These are phyloP conservation scores for Porites lobata DNA, from an alignment of 92 coral and sea anemone species.

Conservation along the genomic window DNA sequence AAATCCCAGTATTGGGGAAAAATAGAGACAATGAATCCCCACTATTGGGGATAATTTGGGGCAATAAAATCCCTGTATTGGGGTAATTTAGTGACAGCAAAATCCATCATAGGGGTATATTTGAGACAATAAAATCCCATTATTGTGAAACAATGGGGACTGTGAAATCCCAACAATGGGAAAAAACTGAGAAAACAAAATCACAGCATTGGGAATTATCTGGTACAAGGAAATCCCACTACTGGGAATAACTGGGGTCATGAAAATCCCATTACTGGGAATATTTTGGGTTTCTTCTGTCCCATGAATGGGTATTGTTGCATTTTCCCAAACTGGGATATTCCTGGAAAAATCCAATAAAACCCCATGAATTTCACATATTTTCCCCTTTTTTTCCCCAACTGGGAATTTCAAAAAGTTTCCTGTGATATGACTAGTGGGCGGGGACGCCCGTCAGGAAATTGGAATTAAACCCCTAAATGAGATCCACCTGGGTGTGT, in stretches of 20 bases:
- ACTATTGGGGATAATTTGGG: not conserved
- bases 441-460: too few species aligned
- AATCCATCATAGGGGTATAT: not conserved
- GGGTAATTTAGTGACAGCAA: constrained; percentile 2
- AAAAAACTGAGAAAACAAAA: not conserved
- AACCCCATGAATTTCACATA: constrained; percentile 34
- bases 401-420: constrained; percentile 25
- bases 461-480: too few species aligned
- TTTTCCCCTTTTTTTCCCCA: constrained; percentile 34
- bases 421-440: constrained; percentile 6
- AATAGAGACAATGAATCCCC: not conserved
- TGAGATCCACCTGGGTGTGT: too few species aligned
- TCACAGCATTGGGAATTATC: constrained; percentile 13
- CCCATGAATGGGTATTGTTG: constrained; percentile 38
- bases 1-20: constrained; percentile 22
- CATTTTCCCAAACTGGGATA: constrained; percentile 45
- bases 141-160: not conserved
- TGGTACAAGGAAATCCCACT: constrained; percentile 17
- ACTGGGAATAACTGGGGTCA: constrained; percentile 16
- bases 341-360: constrained; percentile 27
- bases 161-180: not conserved
- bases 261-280: constrained; percentile 15
- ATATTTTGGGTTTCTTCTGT: constrained; percentile 19
- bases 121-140: constrained; percentile 15
- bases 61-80: not conserved